Evolutionary conservation across 2,888 invertebrate genomes (phyloP), one percentile per base, ranked within the genome.

Genomic region (Parnassius apollo): DNA sequence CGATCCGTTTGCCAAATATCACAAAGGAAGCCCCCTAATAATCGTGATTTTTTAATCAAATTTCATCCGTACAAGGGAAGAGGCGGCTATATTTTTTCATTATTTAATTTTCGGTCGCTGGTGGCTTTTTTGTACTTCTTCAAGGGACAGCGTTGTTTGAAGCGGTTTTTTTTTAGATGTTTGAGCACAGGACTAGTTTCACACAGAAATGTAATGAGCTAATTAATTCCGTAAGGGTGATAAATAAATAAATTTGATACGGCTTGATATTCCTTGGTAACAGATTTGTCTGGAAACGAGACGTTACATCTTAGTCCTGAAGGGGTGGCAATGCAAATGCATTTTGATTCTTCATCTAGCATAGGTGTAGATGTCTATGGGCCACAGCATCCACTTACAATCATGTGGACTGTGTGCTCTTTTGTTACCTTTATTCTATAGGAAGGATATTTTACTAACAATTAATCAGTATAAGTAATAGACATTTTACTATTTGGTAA

Each of bases 21-120:
- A 71, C 75, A 79, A 80, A 83, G 88, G 88, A 85, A 84, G 85
- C 72, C 75, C 76, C 81, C 90, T 89, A 92, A 91, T 92, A 91
- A 92, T 92, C 92, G 92, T 92, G 92, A 92, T 92, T 92, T 92
- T 92, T 92, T 92, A 92, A 92, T 92, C 92, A 92, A 92, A 92
- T 92, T 92, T 92, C 91, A 89, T 88, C 91, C 86, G 89, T 86
- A 87, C 85, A 88, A 88, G 88, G 89, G 87, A 86, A 88, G 88
- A 88, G 88, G 81, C 80, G 86, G 88, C 86, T 87, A 89, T 91
- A 91, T 91, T 90, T 91, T 91, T 91, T 90, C 91, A 91, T 91
- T 91, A 91, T 91, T 91, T 91, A 91, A 91, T 91, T 91, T 88
- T 91, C 85, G 85, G 85, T 82, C 75, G 84, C 81, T 84, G 80